phyloP scores from a whole-genome alignment of 2,888 invertebrate species.

The Hoplodrina ambigua region DNA sequence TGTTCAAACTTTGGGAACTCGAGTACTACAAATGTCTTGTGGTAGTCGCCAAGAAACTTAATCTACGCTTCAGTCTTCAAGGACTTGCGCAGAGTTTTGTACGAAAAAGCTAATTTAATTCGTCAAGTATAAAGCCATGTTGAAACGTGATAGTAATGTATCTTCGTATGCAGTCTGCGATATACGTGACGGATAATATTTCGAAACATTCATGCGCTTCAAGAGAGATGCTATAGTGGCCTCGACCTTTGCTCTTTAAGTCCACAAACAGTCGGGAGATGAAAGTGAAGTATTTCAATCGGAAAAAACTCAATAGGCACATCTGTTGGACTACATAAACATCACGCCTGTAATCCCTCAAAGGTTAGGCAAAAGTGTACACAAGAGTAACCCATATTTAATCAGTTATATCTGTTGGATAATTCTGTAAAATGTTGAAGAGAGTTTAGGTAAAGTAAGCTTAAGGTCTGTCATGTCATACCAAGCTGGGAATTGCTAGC shows the following conservation, averaged over 20 bases:
- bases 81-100: conserved; percentile 3
- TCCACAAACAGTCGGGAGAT: not conserved
- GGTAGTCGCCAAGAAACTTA: conserved; percentile 1
- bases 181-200: conserved; percentile 28
- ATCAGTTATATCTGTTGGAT: too few relatives aligned
- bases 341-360: too few relatives aligned
- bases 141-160: not conserved
- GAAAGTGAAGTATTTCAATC: conserved; percentile 2
- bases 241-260: conserved; percentile 33
- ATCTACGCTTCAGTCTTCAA: conserved; percentile 1
- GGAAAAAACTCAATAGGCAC: too few relatives aligned
- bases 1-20: not conserved
- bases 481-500: too few relatives aligned
- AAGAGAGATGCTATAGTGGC: conserved; percentile 5
- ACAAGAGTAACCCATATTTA: too few relatives aligned
- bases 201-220: conserved; percentile 5
- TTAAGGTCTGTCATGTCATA: too few relatives aligned
- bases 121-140: too few relatives aligned
- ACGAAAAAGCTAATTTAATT: not conserved
- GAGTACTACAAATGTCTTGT: conserved; percentile 15
- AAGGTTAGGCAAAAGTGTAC: too few relatives aligned
- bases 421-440: too few relatives aligned
- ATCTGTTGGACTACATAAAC: too few relatives aligned
- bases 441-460: too few relatives aligned
- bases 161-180: conserved; percentile 9